phyloP scores from a whole-genome alignment of 2,888 invertebrate species.

The Trachelus stipa region DNA sequence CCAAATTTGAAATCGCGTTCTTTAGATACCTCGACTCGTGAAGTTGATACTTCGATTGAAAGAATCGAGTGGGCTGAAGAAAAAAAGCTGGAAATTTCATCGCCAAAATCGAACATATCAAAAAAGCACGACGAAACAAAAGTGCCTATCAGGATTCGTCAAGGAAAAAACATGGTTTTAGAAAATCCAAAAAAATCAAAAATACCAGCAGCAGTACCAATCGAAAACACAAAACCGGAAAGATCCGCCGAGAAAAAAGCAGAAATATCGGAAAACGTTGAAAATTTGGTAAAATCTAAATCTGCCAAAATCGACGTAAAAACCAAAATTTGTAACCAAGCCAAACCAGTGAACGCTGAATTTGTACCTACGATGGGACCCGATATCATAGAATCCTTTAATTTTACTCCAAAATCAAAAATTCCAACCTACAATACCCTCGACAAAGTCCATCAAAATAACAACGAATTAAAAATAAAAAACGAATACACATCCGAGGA shows the following conservation, averaged over 20 bases:
- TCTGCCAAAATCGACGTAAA: background rate
- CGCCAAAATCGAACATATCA: background rate
- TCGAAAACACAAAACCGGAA: background rate
- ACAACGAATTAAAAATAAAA: background rate
- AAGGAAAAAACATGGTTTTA: background rate
- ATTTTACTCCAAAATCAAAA: background rate
- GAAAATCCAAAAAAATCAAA: background rate
- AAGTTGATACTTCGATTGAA: background rate
- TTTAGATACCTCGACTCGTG: background rate
- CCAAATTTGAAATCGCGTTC: background rate
- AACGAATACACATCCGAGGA: background rate
- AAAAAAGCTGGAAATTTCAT: background rate
- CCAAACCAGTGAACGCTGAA: background rate
- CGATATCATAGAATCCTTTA: background rate
- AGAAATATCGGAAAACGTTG: background rate
- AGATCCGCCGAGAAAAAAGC: background rate
- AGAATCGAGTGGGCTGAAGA: background rate
- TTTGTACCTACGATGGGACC: constrained; percentile 7
- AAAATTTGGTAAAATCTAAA: background rate
- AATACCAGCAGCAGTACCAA: background rate
- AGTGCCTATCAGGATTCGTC: background rate
- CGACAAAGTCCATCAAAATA: background rate
- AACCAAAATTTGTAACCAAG: background rate
- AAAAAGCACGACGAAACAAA: background rate
- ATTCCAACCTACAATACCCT: background rate